Evolutionary conservation across 2,797 vertebrate genomes (phyloP).

Genomic region (Periparus ater): DNA sequence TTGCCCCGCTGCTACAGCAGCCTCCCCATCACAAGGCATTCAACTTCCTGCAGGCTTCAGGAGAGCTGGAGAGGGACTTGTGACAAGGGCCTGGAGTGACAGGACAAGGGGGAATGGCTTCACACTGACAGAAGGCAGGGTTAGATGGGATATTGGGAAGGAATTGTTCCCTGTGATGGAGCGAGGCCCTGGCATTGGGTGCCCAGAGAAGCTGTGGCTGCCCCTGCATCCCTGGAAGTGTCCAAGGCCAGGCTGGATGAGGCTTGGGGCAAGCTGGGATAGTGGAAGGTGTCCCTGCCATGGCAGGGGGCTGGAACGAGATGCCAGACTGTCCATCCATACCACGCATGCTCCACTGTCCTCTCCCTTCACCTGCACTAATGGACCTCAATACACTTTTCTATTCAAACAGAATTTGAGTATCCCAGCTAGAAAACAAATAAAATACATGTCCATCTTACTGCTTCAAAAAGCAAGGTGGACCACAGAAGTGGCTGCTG

Average conservation of each 20-base stretch:
- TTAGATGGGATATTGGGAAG: background rate
- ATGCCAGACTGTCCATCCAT: background rate
- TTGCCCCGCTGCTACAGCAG: background rate
- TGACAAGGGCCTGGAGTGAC: background rate
- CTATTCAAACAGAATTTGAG: background rate
- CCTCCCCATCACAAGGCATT: background rate
- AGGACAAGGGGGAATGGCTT: background rate
- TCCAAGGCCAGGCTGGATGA: fast-evolving
- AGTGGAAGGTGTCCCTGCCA: background rate
- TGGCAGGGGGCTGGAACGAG: background rate
- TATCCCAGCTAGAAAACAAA: background rate
- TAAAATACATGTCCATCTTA: background rate
- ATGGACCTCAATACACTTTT: background rate
- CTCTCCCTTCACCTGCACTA: background rate
- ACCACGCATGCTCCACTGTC: fast-evolving
- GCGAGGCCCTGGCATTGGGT: fast-evolving
- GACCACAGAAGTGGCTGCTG: background rate
- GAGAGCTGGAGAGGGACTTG: background rate
- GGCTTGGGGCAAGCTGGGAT: background rate
- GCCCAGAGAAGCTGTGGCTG: background rate
- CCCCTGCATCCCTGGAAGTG: no score
- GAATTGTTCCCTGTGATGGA: background rate
- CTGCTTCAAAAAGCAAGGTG: background rate
- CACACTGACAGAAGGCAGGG: background rate
- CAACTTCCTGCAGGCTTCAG: background rate